phyloP scores from a whole-genome alignment of 2,113 vertebrate species.

The Dasyurus viverrinus region DNA sequence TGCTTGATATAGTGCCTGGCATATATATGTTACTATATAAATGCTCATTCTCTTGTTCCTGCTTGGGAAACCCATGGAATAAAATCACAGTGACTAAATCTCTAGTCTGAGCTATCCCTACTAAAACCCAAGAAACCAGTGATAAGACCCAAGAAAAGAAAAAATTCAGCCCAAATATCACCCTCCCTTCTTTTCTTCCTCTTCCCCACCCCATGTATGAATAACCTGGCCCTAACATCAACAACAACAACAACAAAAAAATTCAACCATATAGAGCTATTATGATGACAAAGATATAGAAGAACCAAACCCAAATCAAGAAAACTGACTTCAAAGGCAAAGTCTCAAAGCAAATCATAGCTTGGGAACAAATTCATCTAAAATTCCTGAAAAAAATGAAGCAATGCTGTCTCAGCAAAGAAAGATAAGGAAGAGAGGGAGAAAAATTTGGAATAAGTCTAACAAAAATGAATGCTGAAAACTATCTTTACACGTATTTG shows the following conservation, averaged over 20 bases:
- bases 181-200: too few species aligned
- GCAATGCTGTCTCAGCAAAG: too few species aligned
- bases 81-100: not conserved
- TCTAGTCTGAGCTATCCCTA: not conserved
- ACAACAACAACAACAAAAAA: not conserved
- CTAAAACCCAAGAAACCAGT: not conserved
- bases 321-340: not conserved
- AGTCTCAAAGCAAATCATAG: not conserved
- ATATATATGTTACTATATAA: not conserved
- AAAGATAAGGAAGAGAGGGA: too few species aligned
- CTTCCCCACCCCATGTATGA: too few species aligned
- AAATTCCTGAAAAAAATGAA: not conserved
- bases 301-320: not conserved
- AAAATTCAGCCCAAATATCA: not conserved
- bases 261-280: not conserved
- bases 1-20: not conserved
- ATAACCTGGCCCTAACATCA: not conserved
- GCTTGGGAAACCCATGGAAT: not conserved
- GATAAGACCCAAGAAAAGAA: too few species aligned
- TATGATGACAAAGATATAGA: not conserved
- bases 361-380: not conserved
- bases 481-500: too few species aligned
- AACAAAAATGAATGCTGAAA: too few species aligned
- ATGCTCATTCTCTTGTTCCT: not conserved
- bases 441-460: too few species aligned